phyloP scores from a whole-genome alignment of 2,113 vertebrate species.

The Syngnathus typhle region DNA sequence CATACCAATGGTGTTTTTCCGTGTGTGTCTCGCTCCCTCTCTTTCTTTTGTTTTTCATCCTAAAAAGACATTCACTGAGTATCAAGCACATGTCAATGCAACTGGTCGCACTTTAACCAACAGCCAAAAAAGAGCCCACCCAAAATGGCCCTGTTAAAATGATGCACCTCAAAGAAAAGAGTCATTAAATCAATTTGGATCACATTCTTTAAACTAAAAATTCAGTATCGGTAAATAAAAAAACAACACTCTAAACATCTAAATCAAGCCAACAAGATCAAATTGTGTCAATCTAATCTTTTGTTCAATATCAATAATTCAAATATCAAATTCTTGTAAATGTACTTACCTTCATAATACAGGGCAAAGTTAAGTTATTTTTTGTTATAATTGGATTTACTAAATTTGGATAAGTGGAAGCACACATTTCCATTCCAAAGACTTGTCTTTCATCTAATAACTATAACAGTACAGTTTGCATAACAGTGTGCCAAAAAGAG shows the following conservation, averaged over 20 bases:
- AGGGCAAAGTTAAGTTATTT: neutral
- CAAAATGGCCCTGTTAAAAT: neutral
- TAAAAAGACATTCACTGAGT: neutral
- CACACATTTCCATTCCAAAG: neutral
- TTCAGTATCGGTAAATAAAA: neutral
- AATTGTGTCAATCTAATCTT: neutral
- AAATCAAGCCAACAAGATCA: neutral
- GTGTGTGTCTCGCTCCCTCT: neutral
- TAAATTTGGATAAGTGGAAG: neutral
- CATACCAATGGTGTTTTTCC: neutral
- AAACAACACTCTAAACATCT: neutral
- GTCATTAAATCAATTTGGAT: neutral
- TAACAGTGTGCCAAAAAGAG: conserved; percentile 1
- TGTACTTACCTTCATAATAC: neutral
- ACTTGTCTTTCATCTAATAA: conserved; percentile 1
- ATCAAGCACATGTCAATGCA: neutral
- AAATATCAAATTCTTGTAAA: neutral
- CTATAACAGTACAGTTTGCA: neutral
- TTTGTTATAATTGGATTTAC: neutral
- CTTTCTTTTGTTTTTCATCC: neutral
- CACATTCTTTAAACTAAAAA: neutral
- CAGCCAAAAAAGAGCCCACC: neutral
- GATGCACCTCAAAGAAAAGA: neutral
- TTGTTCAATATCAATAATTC: neutral
- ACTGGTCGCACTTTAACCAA: neutral